A percentile compares a stretch with the other conserved stretches of the same genome.
phyloP scores from a whole-genome alignment of 2,113 vertebrate species.

The Labeo rohita region DNA sequence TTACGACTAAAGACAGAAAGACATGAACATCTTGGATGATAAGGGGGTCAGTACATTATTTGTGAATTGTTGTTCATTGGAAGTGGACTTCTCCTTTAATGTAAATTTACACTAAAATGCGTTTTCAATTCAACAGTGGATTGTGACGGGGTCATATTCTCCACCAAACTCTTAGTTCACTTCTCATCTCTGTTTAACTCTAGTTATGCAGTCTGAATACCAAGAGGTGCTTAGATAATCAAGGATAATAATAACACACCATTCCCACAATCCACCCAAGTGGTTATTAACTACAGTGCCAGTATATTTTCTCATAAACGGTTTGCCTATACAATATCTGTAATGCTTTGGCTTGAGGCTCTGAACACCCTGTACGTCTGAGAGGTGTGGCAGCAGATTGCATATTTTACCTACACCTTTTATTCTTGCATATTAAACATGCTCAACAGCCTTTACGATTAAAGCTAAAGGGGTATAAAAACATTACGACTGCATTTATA shows the following conservation, averaged over 20 bases:
- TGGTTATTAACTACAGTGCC: background rate
- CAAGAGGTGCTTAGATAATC: background rate
- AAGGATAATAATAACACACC: slow-evolving; percentile 11
- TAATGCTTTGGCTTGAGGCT: background rate
- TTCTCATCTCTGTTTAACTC: background rate
- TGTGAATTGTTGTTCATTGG: no score
- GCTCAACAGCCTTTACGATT: slow-evolving; percentile 52
- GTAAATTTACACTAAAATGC: no score
- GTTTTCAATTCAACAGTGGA: background rate
- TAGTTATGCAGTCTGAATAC: background rate
- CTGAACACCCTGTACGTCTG: background rate
- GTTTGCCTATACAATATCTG: background rate
- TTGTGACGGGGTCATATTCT: background rate
- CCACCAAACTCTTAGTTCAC: background rate
- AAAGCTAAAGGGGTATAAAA: slow-evolving; percentile 64
- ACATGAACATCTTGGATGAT: no score
- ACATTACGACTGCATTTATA: slow-evolving; percentile 71
- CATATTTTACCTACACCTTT: slow-evolving; percentile 31
- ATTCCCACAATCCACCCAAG: background rate
- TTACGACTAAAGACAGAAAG: no score
- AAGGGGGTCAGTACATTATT: no score
- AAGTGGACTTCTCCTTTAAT: no score
- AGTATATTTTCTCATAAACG: background rate
- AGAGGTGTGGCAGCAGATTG: background rate
- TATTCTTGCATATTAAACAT: slow-evolving; percentile 38